These are phyloP conservation scores for Ectropis crepuscularia DNA, from an alignment of 2,888 invertebrate genomes.

Conservation along the genomic window DNA sequence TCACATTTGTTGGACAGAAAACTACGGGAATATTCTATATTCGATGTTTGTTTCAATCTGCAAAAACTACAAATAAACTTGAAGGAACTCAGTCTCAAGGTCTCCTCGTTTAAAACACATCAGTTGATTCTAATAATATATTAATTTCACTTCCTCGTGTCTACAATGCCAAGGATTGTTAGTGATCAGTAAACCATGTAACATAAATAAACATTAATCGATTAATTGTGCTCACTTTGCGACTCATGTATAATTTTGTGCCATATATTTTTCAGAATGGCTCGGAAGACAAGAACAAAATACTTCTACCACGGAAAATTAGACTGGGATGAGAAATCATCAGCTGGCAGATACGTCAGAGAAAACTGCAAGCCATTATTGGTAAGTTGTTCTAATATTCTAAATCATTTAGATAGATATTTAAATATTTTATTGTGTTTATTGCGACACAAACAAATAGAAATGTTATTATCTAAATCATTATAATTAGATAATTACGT, in stretches of 20 bases:
- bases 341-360: conserved; percentile 98
- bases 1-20: conserved; percentile 10
- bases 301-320: conserved; percentile 99
- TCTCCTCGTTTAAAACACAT: neutral
- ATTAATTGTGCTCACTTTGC: conserved; percentile 6
- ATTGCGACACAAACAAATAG: too few species aligned
- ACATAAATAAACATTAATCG: neutral
- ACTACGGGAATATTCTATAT: neutral
- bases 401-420: neutral
- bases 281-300: conserved; percentile 96
- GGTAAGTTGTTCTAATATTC: conserved; percentile 83
- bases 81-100: conserved; percentile 16
- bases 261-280: conserved; percentile 87
- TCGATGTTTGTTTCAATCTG: neutral
- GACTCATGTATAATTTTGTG: neutral
- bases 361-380: conserved; percentile 98
- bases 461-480: too few species aligned
- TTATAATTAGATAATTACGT: too few species aligned
- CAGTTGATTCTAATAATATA: conserved; percentile 28
- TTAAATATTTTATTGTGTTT: too few species aligned
- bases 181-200: conserved; percentile 11
- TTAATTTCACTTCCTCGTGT: conserved; percentile 24
- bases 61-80: conserved; percentile 7
- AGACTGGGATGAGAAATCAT: conserved; percentile 99
- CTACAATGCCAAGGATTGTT: conserved; percentile 8